Base-by-base conservation (phyloP, 2,797 vertebrate genomes). In the Columba guinea region DNA sequence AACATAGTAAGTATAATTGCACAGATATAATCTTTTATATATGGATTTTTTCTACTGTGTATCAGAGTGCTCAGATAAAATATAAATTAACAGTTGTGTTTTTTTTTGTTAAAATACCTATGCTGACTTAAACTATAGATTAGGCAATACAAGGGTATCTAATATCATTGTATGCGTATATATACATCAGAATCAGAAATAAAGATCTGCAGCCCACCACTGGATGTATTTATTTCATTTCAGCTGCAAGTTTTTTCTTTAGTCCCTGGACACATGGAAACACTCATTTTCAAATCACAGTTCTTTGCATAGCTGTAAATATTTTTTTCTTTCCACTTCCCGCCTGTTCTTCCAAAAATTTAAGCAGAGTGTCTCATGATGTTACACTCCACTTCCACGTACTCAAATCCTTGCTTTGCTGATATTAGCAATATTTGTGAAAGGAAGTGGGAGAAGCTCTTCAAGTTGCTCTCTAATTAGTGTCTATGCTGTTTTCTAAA, bases 21-120 rank as follows among this genome's bases (percentile, higher is more conserved):
- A 97, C 89, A 97, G 73, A 95, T 91, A 63, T 88, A 96, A 88
- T 93, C 93, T 98, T 97, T 98, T 98, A 71, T 98, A 98, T 96
- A 87, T 41, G 60, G 85, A 92, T 95, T 96, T 98, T 97, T 97
- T 97, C 96, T 97, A 97, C 94, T 64, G 55, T 95, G 84, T 97
- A 92, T 96, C 58, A 60, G 89, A 94, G 86, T 96, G 95, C 94
- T 97, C 84, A 96, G 86, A 97, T 95, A 52, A 91, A 95, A 79
- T 94, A 95, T 71, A 83, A 94, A 88, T 84, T 37, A 87, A 49
- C 91, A 94, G 94, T 92, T 95, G 94, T 13, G 10, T 65, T 53
- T 10, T 30, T 94, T 87, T 48, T 95, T 90, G 84, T 94, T 95
- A 91, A 96, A 97, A 90, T 52, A 83, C 11, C 21, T 93, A 78